Conservation (phyloP, 2,888 invertebrate genomes). For the Campoplex capitator region DNA sequence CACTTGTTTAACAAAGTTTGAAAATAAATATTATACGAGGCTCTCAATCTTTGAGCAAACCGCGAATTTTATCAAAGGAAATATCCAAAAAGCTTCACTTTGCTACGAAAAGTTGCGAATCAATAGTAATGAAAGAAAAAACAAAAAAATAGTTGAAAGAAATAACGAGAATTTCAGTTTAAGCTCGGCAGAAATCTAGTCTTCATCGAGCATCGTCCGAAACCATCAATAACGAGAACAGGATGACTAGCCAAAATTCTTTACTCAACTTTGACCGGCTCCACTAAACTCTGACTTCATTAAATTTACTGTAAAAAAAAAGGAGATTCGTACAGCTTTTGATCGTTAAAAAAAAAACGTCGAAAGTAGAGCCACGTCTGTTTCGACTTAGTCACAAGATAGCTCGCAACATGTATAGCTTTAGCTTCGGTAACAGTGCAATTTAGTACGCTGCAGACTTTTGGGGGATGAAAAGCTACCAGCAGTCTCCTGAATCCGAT, state of each 20-base stretch:
- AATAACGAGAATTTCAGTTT: background rate
- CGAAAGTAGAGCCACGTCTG: background rate
- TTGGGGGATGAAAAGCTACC: constrained; percentile 9
- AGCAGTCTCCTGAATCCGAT: constrained; percentile 27
- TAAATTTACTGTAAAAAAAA: background rate
- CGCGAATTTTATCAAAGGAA: background rate
- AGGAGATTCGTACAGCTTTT: background rate
- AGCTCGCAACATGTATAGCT: background rate
- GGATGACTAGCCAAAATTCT: background rate
- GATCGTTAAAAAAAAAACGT: background rate
- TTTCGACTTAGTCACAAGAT: background rate
- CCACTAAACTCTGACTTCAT: no score
- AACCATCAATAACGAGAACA: background rate
- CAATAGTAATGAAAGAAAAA: background rate
- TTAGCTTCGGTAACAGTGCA: background rate
- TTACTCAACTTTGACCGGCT: background rate
- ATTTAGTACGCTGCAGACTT: background rate
- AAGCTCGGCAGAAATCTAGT: background rate
- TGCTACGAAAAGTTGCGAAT: background rate
- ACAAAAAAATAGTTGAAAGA: background rate
- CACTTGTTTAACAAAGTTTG: background rate
- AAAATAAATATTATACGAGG: background rate
- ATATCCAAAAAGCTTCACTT: background rate
- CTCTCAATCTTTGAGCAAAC: background rate
- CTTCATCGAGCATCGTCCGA: background rate